phyloP scores from a whole-genome alignment of 2,888 invertebrate species.

The Alloscopus bannaensis region DNA sequence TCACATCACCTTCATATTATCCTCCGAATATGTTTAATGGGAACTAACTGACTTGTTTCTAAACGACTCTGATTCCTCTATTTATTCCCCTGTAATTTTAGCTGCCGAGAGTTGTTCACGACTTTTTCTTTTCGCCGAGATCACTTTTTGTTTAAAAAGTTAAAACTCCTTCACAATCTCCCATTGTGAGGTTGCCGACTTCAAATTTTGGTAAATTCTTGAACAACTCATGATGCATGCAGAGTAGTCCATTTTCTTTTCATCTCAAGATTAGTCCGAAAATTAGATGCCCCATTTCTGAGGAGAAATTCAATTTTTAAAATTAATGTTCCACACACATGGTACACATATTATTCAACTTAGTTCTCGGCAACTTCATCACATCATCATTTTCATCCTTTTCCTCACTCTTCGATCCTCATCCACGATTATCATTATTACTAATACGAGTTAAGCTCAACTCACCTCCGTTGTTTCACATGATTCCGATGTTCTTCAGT shows the following conservation, averaged over 20 bases:
- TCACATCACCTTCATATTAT: background rate
- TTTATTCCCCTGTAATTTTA: conserved; percentile 59
- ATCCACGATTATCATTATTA: conserved; percentile 12
- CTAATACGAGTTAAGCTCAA: conserved; percentile 19
- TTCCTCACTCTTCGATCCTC: background rate
- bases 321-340: conserved; percentile 11
- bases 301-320: conserved; percentile 51
- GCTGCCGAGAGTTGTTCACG: conserved; percentile 58
- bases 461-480: conserved; percentile 22
- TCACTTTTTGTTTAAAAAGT: too few species aligned
- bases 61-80: conserved; percentile 54
- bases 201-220: conserved; percentile 56
- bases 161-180: too few species aligned
- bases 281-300: conserved; percentile 52
- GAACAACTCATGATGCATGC: conserved; percentile 52
- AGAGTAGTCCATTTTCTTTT: conserved; percentile 38
- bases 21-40: conserved; percentile 22
- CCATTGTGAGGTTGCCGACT: too few species aligned
- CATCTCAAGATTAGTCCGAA: conserved; percentile 28
- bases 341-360: conserved; percentile 22
- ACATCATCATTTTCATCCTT: conserved; percentile 25
- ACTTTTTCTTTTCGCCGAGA: conserved; percentile 37
- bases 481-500: conserved; percentile 45
- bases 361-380: conserved; percentile 38
- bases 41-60: conserved; percentile 42